Evolutionary conservation across 1,140 invertebrate species (phyloP).

Genomic region (Cydia strobilella): DNA sequence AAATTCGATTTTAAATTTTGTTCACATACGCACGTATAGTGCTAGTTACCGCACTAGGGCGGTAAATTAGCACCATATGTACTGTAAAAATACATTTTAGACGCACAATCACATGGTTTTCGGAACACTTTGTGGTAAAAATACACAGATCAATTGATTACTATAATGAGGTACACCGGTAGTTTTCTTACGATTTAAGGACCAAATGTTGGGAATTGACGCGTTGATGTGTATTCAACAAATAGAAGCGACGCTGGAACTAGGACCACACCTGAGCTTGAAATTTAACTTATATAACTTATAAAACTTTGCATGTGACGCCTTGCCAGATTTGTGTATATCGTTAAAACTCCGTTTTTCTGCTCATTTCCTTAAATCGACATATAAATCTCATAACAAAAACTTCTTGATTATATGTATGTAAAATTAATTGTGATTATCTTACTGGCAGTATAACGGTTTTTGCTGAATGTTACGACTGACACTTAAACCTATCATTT

Average conservation of each 20-base stretch:
- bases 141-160: conserved; percentile 6
- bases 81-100: neutral
- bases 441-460: too few species aligned
- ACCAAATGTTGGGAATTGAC: conserved; percentile 20
- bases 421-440: too few species aligned
- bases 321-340: too few species aligned
- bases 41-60: too few species aligned
- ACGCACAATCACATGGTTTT: conserved; percentile 20
- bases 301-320: too few species aligned
- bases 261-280: neutral
- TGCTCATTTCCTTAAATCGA: neutral
- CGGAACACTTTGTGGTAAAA: conserved; percentile 64
- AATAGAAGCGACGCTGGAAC: neutral
- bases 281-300: too few species aligned
- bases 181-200: conserved; percentile 12
- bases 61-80: too few species aligned
- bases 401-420: too few species aligned
- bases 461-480: too few species aligned
- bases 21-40: too few species aligned
- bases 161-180: conserved; percentile 9
- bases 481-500: too few species aligned
- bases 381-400: conserved; percentile 22
- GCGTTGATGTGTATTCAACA: neutral
- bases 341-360: neutral
- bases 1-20: too few species aligned